Base-by-base conservation (phyloP, 2,113 vertebrate species). In the Coracopsis vasa region DNA sequence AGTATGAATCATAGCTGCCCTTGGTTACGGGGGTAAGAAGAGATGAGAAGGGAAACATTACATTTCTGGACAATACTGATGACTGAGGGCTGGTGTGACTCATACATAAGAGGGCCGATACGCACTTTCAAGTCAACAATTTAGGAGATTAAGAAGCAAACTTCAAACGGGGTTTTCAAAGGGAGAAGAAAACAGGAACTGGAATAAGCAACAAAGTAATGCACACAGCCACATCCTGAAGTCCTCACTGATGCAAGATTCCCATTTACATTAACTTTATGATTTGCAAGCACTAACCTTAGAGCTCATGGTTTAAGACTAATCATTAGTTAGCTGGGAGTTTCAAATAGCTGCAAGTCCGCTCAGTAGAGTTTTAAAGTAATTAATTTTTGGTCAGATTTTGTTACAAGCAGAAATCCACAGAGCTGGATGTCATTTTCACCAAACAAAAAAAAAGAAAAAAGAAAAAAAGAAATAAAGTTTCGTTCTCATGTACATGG, bases 71-170 rank as follows among this genome's bases (percentile, higher is more conserved):
- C 87, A 95, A 69, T 81, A 3, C 56, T 69, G 95, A 86, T 84
- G 93, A 81, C 60, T 91, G 94, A 97, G 91, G 93, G 91, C 73
- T 95, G 54, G 17, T 16, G 65, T 97, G 94, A 97, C 81, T 95
- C 95, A 96, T 54, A 24, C 77, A 84, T 28, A 39, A 90, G 80
- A 95, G 61, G 61, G 64, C 33, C 2, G 24, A 81, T 72, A 87
- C 3, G 80, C 78, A 48, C 94, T 97, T 95, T 74, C 94, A 87
- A 94, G 78, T 90, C 86, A 94, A 54, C 94, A 85, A 3, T 2
- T 64, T 72, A 15, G n/a, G 61, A 92, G 93, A 92, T 87, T 72
- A 94, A 92, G 78, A 56, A 82, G 78, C 29, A 65, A 65, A 58
- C 89, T 97, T 85, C 86, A 95, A 95, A 92, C 5, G 7, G n/a